phyloP scores from a whole-genome alignment of 2,888 invertebrate species.

The Pollenia amentaria region DNA sequence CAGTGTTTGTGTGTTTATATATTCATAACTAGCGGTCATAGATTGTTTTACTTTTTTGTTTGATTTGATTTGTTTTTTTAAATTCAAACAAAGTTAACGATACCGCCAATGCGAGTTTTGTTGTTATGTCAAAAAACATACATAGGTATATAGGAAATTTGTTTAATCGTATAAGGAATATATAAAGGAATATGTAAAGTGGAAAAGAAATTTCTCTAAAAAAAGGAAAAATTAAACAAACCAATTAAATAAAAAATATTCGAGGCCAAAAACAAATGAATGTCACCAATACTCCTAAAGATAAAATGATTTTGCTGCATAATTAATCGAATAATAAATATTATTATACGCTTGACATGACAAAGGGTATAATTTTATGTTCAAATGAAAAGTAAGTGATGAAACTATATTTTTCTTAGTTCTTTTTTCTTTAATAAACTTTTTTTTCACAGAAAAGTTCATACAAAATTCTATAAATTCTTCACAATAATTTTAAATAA shows the following conservation, averaged over 20 bases:
- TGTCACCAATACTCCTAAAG: conserved; percentile 15
- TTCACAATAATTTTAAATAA: conserved; percentile 23
- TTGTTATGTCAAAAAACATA: no score
- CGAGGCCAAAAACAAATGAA: background rate
- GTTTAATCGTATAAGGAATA: no score
- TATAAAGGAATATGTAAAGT: no score
- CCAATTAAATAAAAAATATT: background rate
- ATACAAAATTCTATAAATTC: conserved; percentile 38
- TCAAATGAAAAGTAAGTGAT: conserved; percentile 40
- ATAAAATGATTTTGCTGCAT: conserved; percentile 43
- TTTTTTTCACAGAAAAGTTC: conserved; percentile 56
- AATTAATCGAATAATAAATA: conserved; percentile 72
- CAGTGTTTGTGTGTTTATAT: no score
- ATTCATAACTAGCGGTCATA: no score
- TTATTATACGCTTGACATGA: conserved; percentile 64
- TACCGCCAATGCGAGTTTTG: no score
- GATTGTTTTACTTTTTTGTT: no score
- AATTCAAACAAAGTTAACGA: no score
- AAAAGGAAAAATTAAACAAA: no score
- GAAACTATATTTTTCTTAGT: conserved; percentile 2
- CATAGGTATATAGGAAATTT: no score
- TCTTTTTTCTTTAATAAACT: conserved; percentile 32
- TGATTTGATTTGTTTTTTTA: no score
- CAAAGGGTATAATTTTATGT: conserved; percentile 47
- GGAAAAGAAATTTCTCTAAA: no score